Conservation (phyloP, 2,888 invertebrate species). For the Cordilura impudica region DNA sequence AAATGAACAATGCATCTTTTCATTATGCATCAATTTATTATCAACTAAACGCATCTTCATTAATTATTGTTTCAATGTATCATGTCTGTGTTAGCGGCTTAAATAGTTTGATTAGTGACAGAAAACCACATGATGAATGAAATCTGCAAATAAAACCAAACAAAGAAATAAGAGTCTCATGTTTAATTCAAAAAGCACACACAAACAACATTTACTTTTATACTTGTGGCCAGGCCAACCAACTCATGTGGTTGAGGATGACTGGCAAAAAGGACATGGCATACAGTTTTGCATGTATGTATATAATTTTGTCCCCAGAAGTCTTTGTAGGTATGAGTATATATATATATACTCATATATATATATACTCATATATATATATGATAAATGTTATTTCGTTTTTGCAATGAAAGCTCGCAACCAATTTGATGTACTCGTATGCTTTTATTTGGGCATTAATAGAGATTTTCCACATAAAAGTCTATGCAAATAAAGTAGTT, state of each 20-base stretch:
- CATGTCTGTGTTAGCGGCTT: too few species aligned
- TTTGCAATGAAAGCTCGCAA: constrained; percentile 31
- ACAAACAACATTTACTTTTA: not conserved
- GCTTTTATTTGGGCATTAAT: constrained; percentile 49
- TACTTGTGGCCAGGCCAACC: not conserved
- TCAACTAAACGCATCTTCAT: too few species aligned
- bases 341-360: too few species aligned
- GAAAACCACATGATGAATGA: constrained; percentile 18
- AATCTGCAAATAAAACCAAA: constrained; percentile 29
- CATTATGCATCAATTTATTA: too few species aligned
- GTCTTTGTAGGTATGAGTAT: not conserved
- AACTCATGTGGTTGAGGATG: not conserved
- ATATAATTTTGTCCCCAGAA: not conserved
- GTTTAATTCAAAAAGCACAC: constrained; percentile 18
- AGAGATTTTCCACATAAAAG: constrained; percentile 41
- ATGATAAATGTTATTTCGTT: constrained; percentile 3
- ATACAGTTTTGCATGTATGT: not conserved
- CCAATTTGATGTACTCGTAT: constrained; percentile 7
- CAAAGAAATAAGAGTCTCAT: constrained; percentile 8
- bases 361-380: too few species aligned
- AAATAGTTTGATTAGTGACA: constrained; percentile 21
- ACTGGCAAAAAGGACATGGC: constrained; percentile 15
- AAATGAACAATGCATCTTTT: too few species aligned
- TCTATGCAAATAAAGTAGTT: constrained; percentile 40
- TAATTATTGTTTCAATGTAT: too few species aligned